Base-by-base conservation (phyloP, 2,888 invertebrate genomes). In the Yponomeuta malinellus region DNA sequence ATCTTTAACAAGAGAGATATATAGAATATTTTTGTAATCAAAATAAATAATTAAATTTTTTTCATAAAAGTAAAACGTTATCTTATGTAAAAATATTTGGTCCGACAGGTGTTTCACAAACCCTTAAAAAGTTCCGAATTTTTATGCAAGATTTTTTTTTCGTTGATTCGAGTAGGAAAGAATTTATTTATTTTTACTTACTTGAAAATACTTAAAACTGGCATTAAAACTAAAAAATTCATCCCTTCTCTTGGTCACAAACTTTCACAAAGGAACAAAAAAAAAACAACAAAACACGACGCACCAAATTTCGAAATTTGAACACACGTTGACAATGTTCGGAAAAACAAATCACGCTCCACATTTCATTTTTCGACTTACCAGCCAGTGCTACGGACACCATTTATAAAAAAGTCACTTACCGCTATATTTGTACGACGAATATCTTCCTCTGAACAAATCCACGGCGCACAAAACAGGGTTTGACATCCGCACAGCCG, bases 401-500 rank as follows among this genome's bases (percentile, higher is more conserved):
- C 3, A 59, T 15, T 4, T 15, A 59, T 59, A 0, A 59, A 15
- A 15, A 6, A 59, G 52, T 15, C 15, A 59, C 52, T 15, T 15
- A 59, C 52, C 52, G 52, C 15, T 59, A 15, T 15, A 59, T 59
- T 59, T 59, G 15, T 12, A 15, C 52, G 52, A 12, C 52, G 15
- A 15, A 59, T 59, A 59, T 59, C 52, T 59, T 59, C 52, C 52
- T 15, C 2, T 15, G 52, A 59, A 59, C 52, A 59, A 59, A 59
- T 59, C 52, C 52, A 59, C 52, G 0, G 52, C 52, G 52, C 52
- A 59, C 52, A 59, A 59, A 59, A 59, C 52, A 59, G 52, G 10
- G 33, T 65, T 48, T 48, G 43, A 68, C 68, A n/a, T 9, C 33
- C 15, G 75, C 73, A 79, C 86, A 87, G 43, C 15, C 59, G 65